Evolutionary conservation across 1,140 invertebrate genomes (phyloP).

Genomic region (Cydia fagiglandana): DNA sequence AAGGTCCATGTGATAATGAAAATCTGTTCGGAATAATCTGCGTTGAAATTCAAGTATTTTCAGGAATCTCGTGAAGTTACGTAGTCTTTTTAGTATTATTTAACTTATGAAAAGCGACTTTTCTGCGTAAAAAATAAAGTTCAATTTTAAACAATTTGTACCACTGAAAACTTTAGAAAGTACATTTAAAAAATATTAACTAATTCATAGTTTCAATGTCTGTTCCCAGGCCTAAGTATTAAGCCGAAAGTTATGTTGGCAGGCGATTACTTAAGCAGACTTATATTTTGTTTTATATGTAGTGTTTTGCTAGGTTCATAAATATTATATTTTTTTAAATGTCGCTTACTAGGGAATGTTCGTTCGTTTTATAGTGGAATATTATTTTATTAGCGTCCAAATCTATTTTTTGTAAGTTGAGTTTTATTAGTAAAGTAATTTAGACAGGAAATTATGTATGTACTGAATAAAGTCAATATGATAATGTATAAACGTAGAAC

Average conservation of each 20-base stretch:
- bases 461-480: slow-evolving; percentile 21
- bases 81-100: not conserved
- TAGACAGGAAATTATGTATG: not conserved
- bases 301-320: not conserved
- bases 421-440: not conserved
- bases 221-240: not conserved
- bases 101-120: not conserved
- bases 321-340: slow-evolving; percentile 1
- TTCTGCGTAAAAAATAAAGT: not conserved
- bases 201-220: too few species aligned
- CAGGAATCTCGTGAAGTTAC: not conserved
- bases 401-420: not conserved
- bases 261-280: slow-evolving; percentile 5
- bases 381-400: slow-evolving; percentile 2
- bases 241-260: not conserved
- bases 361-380: not conserved
- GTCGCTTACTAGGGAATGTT: not conserved
- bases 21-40: not conserved
- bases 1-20: slow-evolving; percentile 10
- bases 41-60: not conserved
- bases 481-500: slow-evolving; percentile 29
- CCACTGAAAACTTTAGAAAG: too few species aligned
- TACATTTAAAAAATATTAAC: too few species aligned
- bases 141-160: too few species aligned
- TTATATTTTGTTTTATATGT: not conserved